Base-by-base conservation (phyloP, 2,797 vertebrate genomes). In the Bothrops alternatus region DNA sequence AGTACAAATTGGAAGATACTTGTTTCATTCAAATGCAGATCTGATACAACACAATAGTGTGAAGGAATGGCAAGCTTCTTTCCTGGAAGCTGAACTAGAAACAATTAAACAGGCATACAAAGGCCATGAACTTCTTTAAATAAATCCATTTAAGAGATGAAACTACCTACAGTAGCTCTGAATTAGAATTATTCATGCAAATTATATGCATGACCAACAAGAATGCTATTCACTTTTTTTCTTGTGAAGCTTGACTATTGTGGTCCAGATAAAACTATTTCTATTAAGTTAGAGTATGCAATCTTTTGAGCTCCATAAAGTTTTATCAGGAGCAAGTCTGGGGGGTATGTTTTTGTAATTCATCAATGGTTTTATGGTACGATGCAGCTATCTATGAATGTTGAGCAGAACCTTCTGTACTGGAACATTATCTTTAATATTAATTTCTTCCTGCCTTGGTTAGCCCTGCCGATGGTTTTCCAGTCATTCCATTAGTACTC, bases 401-500 rank as follows among this genome's bases (percentile, higher is more conserved):
- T 86, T 1, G 1, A 86, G 86, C 13, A 11, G 92, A 94, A 86
- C 2, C 3, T 1, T 10, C 18, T 82, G 82, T 58, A 91, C 78
- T 55, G 47, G 86, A 93, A 93, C 73, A 90, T 57, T 12, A 47
- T 28, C 37, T 56, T 58, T 16, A 42, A 37, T 87, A 50, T 25
- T 37, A 82, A 87, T 42, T 90, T 90, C 69, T 28, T 91, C 53
- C 65, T 91, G 42, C 56, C 91, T 92, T n/a, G 86, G 87, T 28
- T 42, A 69, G 61, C 82, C 93, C 90, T 91, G 57, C 47, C 86
- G 90, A n/a, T 73, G 50, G n/a, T 85, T 86, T 94, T 93, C 53
- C 90, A 87, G 87, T 94, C 91, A 92, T 60, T 94, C 93, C 89
- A 94, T 86, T 87, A 93, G 90, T 95, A 94, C 90, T 91, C 65